A percentile compares a stretch with the other conserved stretches of the same genome.
These are phyloP conservation scores for Lepisosteus osseus DNA, from an alignment of 2,113 vertebrate species.

Conservation along the genomic window DNA sequence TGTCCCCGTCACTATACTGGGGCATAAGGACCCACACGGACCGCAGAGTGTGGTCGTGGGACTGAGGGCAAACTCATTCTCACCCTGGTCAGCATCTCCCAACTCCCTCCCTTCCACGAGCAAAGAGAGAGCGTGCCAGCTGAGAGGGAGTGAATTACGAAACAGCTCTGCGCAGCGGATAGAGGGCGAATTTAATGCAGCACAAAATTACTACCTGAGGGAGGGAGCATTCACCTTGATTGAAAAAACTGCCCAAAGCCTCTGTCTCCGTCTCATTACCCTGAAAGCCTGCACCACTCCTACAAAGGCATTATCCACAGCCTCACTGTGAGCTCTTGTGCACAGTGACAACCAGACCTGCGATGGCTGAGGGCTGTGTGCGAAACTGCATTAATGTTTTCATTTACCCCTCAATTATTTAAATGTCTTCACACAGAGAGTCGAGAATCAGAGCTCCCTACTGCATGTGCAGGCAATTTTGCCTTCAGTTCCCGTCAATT, in stretches of 20 bases:
- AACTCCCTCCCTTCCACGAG: constrained; percentile 37
- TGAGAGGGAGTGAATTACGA: constrained; percentile 71
- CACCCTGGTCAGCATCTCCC: no score
- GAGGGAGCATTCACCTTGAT: constrained; percentile 67
- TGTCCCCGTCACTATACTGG: no score
- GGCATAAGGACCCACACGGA: no score
- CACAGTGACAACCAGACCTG: constrained; percentile 49
- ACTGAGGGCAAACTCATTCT: no score
- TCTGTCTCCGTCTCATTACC: constrained; percentile 27
- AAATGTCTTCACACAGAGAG: constrained; percentile 65
- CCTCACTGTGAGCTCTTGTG: constrained; percentile 60
- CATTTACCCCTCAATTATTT: constrained; percentile 76
- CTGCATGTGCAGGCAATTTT: no score
- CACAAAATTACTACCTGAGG: constrained; percentile 79
- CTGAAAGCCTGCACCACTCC: constrained; percentile 22
- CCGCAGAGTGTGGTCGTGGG: no score
- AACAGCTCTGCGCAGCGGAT: constrained; percentile 74
- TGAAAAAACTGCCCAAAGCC: constrained; percentile 70
- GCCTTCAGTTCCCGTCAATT: no score
- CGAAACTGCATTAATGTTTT: constrained; percentile 72
- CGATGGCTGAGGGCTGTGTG: constrained; percentile 59
- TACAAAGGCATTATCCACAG: constrained; percentile 67
- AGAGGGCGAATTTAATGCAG: constrained; percentile 68
- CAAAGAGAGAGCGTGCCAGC: constrained; percentile 33
- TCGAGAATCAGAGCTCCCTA: constrained; percentile 36